Evolutionary conservation across 2,888 invertebrate genomes (phyloP), one percentile per base, ranked within the genome.

Genomic region (Zele albiditarsus): DNA sequence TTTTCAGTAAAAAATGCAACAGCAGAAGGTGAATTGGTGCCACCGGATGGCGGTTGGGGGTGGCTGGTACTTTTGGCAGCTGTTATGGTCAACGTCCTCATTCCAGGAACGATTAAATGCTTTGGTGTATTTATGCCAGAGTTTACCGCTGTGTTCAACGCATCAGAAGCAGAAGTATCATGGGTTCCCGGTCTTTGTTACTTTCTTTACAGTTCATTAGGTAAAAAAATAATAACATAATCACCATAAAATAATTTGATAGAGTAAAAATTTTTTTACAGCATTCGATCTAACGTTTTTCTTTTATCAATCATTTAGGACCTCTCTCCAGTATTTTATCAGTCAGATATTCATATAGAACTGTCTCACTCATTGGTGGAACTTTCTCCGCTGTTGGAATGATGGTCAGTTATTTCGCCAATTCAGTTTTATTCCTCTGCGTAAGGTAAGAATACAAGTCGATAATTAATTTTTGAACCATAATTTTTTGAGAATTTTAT

Each of bases 141-240:
- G 85, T 95, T 96, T 88, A 90, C 95, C 76, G 94, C 95, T 81
- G 94, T 94, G 25, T 96, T 96, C 86, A 88, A 95, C 4, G 92
- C 95, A 0, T 92, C 94, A 2, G 92, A 94, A 0, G 92, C 95
- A 0, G 92, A 93, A 10, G 95, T 95, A 0, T 93, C 95, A 0
- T 96, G 95, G 91, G 95, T 96, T 81, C 96, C 96, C n/a, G 95
- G 96, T 0, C 89, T 96, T 8, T 96, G 96, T 85, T 96, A 96
- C 87, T 96, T 96, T 88, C 91, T 96, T 3, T 96, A 96, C 91
- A 96, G 96, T 89, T 96, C 96, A 80, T 91, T 96, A 86, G 96
- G 96, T 96, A 89, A 91, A 12, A n/a, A 71, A 6, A 16, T 0
- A 67, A 2, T 10, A 42, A 4, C 1, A n/a, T 27, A 14, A 33